Evolutionary conservation across 1,140 invertebrate genomes (phyloP).

Genomic region (Conus ventricosus): DNA sequence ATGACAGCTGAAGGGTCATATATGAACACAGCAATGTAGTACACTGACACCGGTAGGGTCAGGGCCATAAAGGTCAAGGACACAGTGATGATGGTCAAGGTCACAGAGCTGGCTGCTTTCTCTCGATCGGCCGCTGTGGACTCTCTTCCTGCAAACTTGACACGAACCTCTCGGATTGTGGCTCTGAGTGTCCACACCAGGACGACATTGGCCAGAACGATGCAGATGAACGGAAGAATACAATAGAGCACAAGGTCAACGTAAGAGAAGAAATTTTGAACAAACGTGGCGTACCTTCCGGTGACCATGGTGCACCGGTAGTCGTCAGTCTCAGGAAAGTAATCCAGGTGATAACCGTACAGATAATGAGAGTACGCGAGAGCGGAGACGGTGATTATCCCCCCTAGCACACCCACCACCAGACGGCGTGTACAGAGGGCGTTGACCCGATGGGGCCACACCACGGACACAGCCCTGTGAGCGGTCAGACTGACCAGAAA

Average conservation of each 20-base stretch:
- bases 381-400: background rate
- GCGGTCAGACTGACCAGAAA: constrained; percentile 37
- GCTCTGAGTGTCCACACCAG: background rate
- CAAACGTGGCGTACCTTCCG: background rate
- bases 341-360: background rate
- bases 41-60: background rate
- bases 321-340: background rate
- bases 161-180: background rate
- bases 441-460: constrained; percentile 7
- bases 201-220: background rate
- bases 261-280: background rate
- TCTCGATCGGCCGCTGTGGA: background rate
- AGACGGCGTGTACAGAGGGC: background rate
- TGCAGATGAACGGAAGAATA: background rate
- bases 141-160: background rate
- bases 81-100: background rate
- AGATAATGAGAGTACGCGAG: background rate
- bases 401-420: no score
- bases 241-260: background rate
- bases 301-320: background rate
- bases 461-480: constrained; percentile 38
- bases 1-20: no score
- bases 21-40: background rate
- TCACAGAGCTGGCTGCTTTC: background rate
- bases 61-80: background rate